Evolutionary conservation across 2,888 invertebrate genomes (phyloP).

Genomic region (Euproctis similis): DNA sequence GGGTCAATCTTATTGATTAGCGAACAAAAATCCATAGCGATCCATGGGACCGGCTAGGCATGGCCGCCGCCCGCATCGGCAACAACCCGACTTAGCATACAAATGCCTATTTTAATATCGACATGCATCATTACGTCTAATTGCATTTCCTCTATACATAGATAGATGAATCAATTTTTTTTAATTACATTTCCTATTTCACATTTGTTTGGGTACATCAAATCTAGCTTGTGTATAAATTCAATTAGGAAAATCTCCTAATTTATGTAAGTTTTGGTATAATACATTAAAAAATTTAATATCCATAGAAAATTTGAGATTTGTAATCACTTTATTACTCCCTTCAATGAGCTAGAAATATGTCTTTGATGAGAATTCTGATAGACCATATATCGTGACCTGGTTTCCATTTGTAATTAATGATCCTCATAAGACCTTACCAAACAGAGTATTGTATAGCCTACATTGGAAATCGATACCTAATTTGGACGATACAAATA

Average conservation of each 20-base stretch:
- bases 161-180: constrained; percentile 33
- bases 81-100: constrained; percentile 66
- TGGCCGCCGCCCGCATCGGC: constrained; percentile 50
- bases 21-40: constrained; percentile 61
- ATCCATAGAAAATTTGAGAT: too few species aligned
- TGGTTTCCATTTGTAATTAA: constrained; percentile 49
- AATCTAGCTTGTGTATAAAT: too few species aligned
- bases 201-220: too few species aligned
- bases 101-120: constrained; percentile 69
- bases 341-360: too few species aligned
- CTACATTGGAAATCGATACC: constrained; percentile 41
- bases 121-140: constrained; percentile 72
- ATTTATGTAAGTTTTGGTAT: too few species aligned
- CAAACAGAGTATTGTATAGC: constrained; percentile 46
- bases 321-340: too few species aligned
- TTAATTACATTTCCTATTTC: too few species aligned
- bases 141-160: constrained; percentile 61
- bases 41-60: constrained; percentile 45
- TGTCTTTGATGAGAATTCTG: constrained; percentile 41
- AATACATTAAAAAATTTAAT: too few species aligned
- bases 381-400: constrained; percentile 39
- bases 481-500: constrained; percentile 37
- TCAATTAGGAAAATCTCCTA: too few species aligned
- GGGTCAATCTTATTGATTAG: constrained; percentile 64
- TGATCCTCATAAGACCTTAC: constrained; percentile 41